Evolutionary conservation across 2,888 invertebrate species (phyloP).

Genomic region (Melolontha melolontha): DNA sequence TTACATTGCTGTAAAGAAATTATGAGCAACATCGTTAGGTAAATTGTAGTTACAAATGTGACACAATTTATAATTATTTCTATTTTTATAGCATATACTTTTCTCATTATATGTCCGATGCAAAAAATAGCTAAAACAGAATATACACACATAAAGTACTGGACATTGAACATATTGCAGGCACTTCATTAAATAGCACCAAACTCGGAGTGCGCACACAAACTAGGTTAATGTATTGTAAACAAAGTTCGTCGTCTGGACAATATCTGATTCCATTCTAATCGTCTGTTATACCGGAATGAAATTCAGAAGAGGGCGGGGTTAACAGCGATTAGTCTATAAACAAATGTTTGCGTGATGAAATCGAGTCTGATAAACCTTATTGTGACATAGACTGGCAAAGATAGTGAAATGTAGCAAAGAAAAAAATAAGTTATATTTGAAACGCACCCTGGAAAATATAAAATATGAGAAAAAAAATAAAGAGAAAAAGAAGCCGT

Average conservation of each 20-base stretch:
- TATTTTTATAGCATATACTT: too few relatives aligned
- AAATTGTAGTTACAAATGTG: too few relatives aligned
- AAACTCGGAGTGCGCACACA: slow-evolving; percentile 34
- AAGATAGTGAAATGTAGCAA: slow-evolving; percentile 14
- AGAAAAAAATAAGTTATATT: slow-evolving; percentile 35
- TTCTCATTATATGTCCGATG: too few relatives aligned
- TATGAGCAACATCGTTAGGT: too few relatives aligned
- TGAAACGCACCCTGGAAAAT: slow-evolving; percentile 30
- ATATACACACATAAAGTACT: slow-evolving; percentile 15
- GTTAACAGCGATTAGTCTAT: slow-evolving; percentile 27
- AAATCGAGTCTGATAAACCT: slow-evolving; percentile 19
- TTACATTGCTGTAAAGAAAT: too few relatives aligned
- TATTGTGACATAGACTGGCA: slow-evolving; percentile 5
- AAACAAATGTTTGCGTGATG: slow-evolving; percentile 36
- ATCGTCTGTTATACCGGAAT: slow-evolving; percentile 35
- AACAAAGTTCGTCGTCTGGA: slow-evolving; percentile 38
- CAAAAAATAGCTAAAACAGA: slow-evolving; percentile 1
- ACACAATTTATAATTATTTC: too few relatives aligned
- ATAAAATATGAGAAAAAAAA: slow-evolving; percentile 15
- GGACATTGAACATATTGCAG: slow-evolving; percentile 21
- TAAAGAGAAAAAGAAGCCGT: slow-evolving; percentile 24
- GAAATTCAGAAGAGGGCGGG: slow-evolving; percentile 17
- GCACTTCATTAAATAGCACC: slow-evolving; percentile 33
- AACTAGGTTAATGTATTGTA: slow-evolving; percentile 38
- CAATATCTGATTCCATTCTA: slow-evolving; percentile 40